Percentiles rank a stretch among this genome's conserved stretches.
Conservation (phyloP, 2,797 vertebrate species). For the Microchirus variegatus region DNA sequence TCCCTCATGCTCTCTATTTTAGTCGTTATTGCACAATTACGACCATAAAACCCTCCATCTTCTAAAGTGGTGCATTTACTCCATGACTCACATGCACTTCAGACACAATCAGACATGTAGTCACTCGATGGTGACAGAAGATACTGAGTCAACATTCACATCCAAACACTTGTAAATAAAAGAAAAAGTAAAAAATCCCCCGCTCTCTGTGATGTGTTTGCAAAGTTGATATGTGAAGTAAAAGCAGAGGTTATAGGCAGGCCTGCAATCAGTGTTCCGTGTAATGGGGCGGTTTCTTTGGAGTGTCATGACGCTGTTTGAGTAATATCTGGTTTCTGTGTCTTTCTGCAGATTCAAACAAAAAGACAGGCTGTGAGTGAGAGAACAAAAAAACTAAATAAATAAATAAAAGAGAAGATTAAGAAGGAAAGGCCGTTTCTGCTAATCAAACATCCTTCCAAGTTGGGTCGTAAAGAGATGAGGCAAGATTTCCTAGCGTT, state of each 20-base stretch:
- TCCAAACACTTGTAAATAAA: conserved; percentile 14
- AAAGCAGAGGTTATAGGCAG: conserved; percentile 31
- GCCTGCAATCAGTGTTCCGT: conserved; percentile 14
- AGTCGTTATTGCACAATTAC: too few species aligned
- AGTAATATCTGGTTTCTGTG: conserved; percentile 33
- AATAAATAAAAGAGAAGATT: conserved; percentile 1
- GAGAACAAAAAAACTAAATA: neutral
- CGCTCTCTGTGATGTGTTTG: conserved; percentile 12
- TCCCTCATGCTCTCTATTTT: neutral
- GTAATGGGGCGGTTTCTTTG: conserved; percentile 25
- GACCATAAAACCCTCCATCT: too few species aligned
- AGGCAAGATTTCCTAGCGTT: too few species aligned
- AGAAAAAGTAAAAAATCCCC: conserved; percentile 1
- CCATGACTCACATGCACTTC: neutral
- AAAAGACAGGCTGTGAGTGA: conserved; percentile 2
- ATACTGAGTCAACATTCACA: conserved; percentile 30
- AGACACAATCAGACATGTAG: conserved; percentile 8
- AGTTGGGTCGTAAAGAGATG: too few species aligned
- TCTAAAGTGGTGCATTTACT: too few species aligned
- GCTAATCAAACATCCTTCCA: too few species aligned
- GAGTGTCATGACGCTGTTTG: conserved; percentile 1
- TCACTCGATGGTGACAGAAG: neutral
- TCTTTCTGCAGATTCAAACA: conserved; percentile 5
- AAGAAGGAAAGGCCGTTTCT: too few species aligned
- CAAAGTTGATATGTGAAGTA: conserved; percentile 34